These are phyloP conservation scores for Acromyrmex heyeri DNA, from an alignment of 1,140 invertebrate species.

Conservation along the genomic window DNA sequence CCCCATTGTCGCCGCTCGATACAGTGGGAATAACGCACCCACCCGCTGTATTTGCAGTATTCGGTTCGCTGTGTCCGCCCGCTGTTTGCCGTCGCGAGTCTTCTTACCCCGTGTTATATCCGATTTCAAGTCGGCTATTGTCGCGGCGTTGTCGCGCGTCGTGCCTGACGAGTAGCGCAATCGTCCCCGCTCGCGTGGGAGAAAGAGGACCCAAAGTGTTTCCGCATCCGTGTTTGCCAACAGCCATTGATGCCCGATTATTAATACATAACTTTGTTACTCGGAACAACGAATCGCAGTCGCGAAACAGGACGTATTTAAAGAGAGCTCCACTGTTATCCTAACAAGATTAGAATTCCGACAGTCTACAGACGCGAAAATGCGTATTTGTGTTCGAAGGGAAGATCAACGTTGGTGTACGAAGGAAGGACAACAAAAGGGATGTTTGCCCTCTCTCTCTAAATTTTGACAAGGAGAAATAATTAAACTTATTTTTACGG, in stretches of 20 bases:
- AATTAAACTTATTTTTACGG: no score
- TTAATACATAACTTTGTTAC: neutral
- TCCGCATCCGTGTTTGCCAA: neutral
- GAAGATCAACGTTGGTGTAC: neutral
- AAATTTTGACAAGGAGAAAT: no score
- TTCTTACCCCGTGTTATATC: slow-evolving; percentile 75
- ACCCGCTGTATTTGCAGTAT: slow-evolving; percentile 77
- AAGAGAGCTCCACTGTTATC: neutral
- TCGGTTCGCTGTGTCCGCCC: slow-evolving; percentile 74
- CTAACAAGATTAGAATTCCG: slow-evolving; percentile 4
- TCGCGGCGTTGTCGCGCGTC: slow-evolving; percentile 48
- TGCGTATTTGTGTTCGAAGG: neutral
- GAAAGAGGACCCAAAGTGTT: slow-evolving; percentile 18
- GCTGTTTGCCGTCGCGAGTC: slow-evolving; percentile 75
- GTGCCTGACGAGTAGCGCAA: slow-evolving; percentile 58
- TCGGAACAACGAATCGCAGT: neutral
- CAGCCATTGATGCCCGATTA: neutral
- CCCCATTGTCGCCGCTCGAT: slow-evolving; percentile 81
- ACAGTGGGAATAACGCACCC: slow-evolving; percentile 83
- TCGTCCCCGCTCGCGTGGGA: slow-evolving; percentile 13
- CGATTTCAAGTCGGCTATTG: slow-evolving; percentile 76
- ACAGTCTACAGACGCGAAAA: neutral
- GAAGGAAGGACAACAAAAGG: no score
- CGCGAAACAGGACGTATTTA: neutral
- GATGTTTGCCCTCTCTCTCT: no score